Percentiles rank a stretch among this genome's conserved stretches.
These are phyloP conservation scores for Aeoliscus strigatus DNA, from an alignment of 2,797 vertebrate species.

Conservation along the genomic window DNA sequence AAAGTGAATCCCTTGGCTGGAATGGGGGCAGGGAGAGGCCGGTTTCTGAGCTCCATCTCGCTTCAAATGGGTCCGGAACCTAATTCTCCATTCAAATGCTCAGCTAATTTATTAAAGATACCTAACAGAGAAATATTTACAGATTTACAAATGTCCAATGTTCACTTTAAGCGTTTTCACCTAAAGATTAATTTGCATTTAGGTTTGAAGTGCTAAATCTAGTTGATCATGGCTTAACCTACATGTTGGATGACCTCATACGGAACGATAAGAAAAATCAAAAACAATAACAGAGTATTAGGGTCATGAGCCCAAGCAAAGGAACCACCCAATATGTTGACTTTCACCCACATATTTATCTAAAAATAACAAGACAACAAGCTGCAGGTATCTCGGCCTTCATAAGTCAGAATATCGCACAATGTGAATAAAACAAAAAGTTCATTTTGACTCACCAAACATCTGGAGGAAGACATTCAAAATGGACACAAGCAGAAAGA, in stretches of 20 bases:
- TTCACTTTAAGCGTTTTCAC: slow-evolving; percentile 12
- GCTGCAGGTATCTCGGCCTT: slow-evolving; percentile 3
- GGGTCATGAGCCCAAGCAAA: slow-evolving; percentile 46
- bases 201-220: slow-evolving; percentile 43
- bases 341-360: slow-evolving; percentile 2
- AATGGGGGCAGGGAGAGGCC: slow-evolving; percentile 46
- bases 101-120: slow-evolving; percentile 1
- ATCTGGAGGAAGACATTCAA: slow-evolving; percentile 30
- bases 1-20: slow-evolving; percentile 70
- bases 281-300: slow-evolving; percentile 59
- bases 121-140: neutral
- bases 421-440: slow-evolving; percentile 6
- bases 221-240: slow-evolving; percentile 65
- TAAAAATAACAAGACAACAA: slow-evolving; percentile 7
- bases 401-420: neutral
- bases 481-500: slow-evolving; percentile 15
- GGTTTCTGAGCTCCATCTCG: slow-evolving; percentile 39
- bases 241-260: slow-evolving; percentile 53
- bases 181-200: slow-evolving; percentile 49
- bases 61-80: slow-evolving; percentile 23
- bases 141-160: slow-evolving; percentile 13
- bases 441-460: slow-evolving; percentile 58
- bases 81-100: slow-evolving; percentile 44
- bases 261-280: slow-evolving; percentile 32
- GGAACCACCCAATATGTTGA: slow-evolving; percentile 27